Evolutionary conservation across 1,140 invertebrate species (phyloP).

Genomic region (Drosophila pruinosa): DNA sequence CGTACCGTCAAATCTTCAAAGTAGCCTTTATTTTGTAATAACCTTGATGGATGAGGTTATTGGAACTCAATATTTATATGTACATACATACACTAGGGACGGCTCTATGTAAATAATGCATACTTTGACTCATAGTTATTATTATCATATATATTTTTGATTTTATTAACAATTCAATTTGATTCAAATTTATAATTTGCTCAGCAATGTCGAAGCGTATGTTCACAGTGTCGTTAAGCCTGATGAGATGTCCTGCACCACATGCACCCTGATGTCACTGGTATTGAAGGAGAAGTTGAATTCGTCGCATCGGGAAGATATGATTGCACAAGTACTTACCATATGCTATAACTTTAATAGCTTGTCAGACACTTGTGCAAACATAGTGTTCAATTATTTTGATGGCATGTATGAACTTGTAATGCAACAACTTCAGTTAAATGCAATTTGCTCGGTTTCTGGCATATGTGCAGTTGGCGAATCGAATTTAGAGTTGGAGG

Average conservation of each 20-base stretch:
- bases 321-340: neutral
- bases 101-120: no score
- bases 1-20: no score
- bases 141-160: no score
- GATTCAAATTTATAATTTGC: neutral
- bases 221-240: neutral
- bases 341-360: neutral
- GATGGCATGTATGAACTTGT: constrained; percentile 1
- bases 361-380: constrained; percentile 1
- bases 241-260: constrained; percentile 3
- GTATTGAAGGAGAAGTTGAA: neutral
- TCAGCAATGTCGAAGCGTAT: neutral
- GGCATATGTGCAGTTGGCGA: neutral
- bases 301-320: neutral
- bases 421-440: neutral
- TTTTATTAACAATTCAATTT: neutral
- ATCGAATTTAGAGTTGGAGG: neutral
- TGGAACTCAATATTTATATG: no score
- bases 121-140: no score
- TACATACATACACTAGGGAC: no score
- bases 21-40: no score
- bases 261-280: neutral
- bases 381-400: constrained; percentile 14
- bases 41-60: no score
- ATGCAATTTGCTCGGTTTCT: neutral